Base-by-base conservation (phyloP, 30 jellyfish, hydroid and myxozoan genomes). In the Aurelia aurita region DNA sequence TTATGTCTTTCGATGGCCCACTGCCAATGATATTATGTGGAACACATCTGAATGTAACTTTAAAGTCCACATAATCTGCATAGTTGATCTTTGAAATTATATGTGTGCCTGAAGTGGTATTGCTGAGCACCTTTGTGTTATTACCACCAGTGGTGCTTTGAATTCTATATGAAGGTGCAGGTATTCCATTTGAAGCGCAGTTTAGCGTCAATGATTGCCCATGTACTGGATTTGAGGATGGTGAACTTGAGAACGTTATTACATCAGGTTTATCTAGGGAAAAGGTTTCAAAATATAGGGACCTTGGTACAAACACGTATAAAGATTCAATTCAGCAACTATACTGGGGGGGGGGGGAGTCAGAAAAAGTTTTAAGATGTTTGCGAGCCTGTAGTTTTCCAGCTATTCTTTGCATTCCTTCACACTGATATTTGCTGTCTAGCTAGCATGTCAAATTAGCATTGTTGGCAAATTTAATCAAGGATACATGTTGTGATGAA, bases 241-340 rank as follows among this genome's bases (percentile, higher is more conserved):
- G 51, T 43, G 86, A 32, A 44, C 80, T 71, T 39, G 87, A 14
- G 4, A 83, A 21, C 15, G 13, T 28, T 14, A 58, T 74, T 11
- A 27, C 29, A 20, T 55, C 87, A 9, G 93, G 93, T 28, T 23
- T 44, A 46, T 83, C 93, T 83, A n/a, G 67, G 14, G 9, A 9
- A 39, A 8, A 39, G 0, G 15, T 39, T 39, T 39, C 7, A 39
- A 15, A 39, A 39, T 39, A 39, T 39, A 39, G 46, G 46, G 46
- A 34, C 46, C 46, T 34, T 34, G 46, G 46, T 34, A 34, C 7
- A n/a, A n/a, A n/a, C n/a, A n/a, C n/a, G n/a, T n/a, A n/a, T n/a
- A n/a, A n/a, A n/a, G n/a, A n/a, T n/a, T n/a, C n/a, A n/a, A n/a
- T n/a, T n/a, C 4, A 34, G 46, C 0, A 34, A 34, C 7, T 34